Percentiles rank a stretch among this genome's conserved stretches.
Conservation (phyloP, 2,888 invertebrate species). For the Pheosia gnoma region DNA sequence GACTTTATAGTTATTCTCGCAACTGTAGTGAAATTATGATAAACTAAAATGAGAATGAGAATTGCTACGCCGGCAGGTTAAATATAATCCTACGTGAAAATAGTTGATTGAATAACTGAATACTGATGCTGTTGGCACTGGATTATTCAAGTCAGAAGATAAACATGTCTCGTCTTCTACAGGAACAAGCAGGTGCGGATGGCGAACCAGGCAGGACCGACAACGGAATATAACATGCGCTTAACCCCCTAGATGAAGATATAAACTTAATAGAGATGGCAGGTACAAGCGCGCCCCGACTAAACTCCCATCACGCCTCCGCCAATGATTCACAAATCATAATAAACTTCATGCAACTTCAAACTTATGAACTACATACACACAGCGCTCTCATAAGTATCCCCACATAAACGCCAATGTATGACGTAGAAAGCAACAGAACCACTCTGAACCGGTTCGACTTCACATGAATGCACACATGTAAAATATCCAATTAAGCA, state of each 20-base stretch:
- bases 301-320: slow-evolving; percentile 70
- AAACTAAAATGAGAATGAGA: no score
- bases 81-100: no score
- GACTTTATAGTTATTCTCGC: slow-evolving; percentile 12
- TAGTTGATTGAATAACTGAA: no score
- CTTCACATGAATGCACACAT: slow-evolving; percentile 76
- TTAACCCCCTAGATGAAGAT: slow-evolving; percentile 47
- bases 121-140: background rate
- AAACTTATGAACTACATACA: slow-evolving; percentile 64
- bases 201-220: background rate
- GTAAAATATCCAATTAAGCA: slow-evolving; percentile 73
- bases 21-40: background rate
- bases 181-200: slow-evolving; percentile 23
- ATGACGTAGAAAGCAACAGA: slow-evolving; percentile 77
- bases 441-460: slow-evolving; percentile 74
- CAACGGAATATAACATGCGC: slow-evolving; percentile 15
- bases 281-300: slow-evolving; percentile 56
- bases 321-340: slow-evolving; percentile 76
- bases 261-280: slow-evolving; percentile 62
- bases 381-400: slow-evolving; percentile 61
- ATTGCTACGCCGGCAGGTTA: background rate
- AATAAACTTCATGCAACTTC: slow-evolving; percentile 70
- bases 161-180: slow-evolving; percentile 22
- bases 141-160: slow-evolving; percentile 24
- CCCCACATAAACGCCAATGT: slow-evolving; percentile 67